Percentiles rank a stretch among this genome's conserved stretches.
Conservation (phyloP, 2,797 vertebrate species). For the Anguilla anguilla region DNA sequence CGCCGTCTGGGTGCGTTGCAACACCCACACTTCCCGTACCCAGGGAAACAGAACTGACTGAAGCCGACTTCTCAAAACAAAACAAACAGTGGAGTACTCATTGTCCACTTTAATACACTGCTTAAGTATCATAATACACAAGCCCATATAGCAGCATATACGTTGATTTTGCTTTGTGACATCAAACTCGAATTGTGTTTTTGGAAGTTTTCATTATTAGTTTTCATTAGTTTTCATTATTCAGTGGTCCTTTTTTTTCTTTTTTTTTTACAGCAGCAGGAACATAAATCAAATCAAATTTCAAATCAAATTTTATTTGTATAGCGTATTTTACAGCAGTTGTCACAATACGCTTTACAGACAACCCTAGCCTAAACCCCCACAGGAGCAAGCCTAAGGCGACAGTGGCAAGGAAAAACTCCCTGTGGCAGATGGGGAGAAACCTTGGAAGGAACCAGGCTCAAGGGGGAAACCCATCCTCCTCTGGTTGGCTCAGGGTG, state of each 20-base stretch:
- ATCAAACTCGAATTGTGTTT: not conserved
- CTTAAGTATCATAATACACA: not conserved
- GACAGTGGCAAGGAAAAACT: too few relatives aligned
- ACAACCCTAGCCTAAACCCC: too few relatives aligned
- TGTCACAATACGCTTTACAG: too few relatives aligned
- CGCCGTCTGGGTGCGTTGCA: not conserved
- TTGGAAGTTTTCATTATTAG: not conserved
- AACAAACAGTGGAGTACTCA: not conserved
- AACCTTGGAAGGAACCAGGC: too few relatives aligned
- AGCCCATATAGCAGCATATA: not conserved
- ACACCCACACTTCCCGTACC: not conserved
- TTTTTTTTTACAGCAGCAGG: not conserved
- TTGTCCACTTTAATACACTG: not conserved
- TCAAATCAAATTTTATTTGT: too few relatives aligned
- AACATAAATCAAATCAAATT: too few relatives aligned
- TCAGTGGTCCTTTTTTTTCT: not conserved
- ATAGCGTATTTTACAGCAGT: too few relatives aligned
- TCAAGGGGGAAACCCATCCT: too few relatives aligned
- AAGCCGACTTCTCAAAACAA: not conserved
- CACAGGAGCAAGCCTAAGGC: too few relatives aligned
- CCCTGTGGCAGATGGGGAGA: too few relatives aligned
- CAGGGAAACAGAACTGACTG: not conserved
- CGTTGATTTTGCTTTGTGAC: not conserved
- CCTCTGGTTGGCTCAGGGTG: too few relatives aligned
- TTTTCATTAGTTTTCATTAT: too few relatives aligned